phyloP scores from a whole-genome alignment of 2,797 vertebrate species.

The Cyprinella venusta region DNA sequence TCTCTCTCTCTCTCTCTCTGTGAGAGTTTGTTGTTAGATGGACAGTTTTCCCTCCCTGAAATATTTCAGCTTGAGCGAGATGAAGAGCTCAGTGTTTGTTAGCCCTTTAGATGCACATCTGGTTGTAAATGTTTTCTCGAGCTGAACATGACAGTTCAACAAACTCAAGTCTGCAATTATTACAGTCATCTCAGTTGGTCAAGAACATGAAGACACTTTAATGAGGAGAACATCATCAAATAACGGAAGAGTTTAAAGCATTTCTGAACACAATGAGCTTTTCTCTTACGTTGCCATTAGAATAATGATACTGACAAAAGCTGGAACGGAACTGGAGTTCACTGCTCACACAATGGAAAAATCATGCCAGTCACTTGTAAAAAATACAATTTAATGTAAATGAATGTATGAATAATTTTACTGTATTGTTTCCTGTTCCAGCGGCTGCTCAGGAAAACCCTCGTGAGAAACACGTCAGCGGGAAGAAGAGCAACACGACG shows the following conservation, averaged over 20 bases:
- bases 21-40: neutral
- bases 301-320: neutral
- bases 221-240: neutral
- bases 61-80: neutral
- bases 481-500: slow-evolving; percentile 68
- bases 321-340: too few relatives aligned
- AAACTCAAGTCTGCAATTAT: neutral
- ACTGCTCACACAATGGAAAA: neutral
- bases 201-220: neutral
- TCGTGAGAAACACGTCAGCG: slow-evolving; percentile 70
- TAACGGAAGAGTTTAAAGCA: neutral
- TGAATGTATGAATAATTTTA: slow-evolving; percentile 75
- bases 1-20: neutral
- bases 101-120: too few relatives aligned
- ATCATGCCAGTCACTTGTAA: neutral
- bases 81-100: neutral
- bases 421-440: slow-evolving; percentile 30
- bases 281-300: too few relatives aligned
- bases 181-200: neutral
- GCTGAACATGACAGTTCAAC: neutral
- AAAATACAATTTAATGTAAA: slow-evolving; percentile 4
- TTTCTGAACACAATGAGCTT: neutral
- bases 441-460: slow-evolving; percentile 71
- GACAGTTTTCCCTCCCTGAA: neutral
- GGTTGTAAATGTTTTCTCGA: neutral